phyloP scores from a whole-genome alignment of 2,888 invertebrate species.

The Lithophane leautieri region DNA sequence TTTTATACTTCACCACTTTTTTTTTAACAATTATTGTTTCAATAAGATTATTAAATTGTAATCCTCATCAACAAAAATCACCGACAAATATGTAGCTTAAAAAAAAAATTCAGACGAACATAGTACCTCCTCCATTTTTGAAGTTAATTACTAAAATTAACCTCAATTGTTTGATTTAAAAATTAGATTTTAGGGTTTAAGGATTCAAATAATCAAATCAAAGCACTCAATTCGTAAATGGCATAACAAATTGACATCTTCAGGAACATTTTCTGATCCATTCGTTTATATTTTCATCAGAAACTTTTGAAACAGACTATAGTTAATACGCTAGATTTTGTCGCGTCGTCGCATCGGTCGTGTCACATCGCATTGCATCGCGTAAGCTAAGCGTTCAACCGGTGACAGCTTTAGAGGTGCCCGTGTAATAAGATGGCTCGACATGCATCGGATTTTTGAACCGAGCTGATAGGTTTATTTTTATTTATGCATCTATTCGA shows the following conservation, averaged over 20 bases:
- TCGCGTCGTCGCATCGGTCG: constrained; percentile 11
- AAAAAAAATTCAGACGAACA: not conserved
- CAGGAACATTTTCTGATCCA: not conserved
- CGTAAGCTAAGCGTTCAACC: constrained; percentile 18
- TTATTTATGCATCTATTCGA: not conserved
- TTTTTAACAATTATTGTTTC: not conserved
- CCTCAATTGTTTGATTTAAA: not conserved
- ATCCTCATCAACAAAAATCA: not conserved
- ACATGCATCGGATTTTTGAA: constrained; percentile 23
- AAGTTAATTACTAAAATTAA: not conserved
- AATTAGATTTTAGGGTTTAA: not conserved
- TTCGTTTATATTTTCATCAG: not conserved
- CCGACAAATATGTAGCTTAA: too few relatives aligned
- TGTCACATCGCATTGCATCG: not conserved
- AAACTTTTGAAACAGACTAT: not conserved
- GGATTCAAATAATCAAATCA: not conserved
- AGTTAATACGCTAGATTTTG: not conserved
- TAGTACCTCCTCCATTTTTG: not conserved
- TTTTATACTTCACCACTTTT: not conserved
- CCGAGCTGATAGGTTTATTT: not conserved
- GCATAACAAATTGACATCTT: not conserved
- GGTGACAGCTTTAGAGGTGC: constrained; percentile 31
- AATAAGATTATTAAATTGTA: not conserved
- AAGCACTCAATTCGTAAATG: not conserved
- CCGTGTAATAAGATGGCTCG: constrained; percentile 6